phyloP scores from a whole-genome alignment of 2,797 vertebrate genomes.

The Tokudaia muenninki region DNA sequence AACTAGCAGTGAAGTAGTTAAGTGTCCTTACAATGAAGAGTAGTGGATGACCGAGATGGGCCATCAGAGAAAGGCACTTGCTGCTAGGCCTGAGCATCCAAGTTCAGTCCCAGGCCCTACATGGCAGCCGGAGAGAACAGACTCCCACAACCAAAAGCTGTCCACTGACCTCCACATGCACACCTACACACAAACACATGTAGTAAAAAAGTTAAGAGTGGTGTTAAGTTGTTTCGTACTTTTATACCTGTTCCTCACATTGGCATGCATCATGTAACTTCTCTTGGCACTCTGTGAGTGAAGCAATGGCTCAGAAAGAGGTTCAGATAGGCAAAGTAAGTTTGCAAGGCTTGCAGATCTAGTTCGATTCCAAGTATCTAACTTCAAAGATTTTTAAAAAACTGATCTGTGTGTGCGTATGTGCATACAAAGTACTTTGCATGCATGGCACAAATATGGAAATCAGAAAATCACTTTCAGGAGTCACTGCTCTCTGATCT shows the following conservation, averaged over 20 bases:
- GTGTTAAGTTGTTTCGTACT: not conserved
- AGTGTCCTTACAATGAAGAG: not conserved
- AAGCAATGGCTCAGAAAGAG: not conserved
- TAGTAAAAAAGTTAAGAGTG: not conserved
- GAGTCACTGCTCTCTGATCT: not conserved
- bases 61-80: not conserved
- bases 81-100: not conserved
- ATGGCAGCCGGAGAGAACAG: not conserved
- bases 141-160: not conserved
- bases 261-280: not conserved
- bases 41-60: not conserved
- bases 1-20: not conserved
- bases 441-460: not conserved
- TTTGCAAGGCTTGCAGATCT: not conserved
- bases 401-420: not conserved
- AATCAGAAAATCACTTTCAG: not conserved
- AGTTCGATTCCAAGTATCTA: constrained; percentile 40
- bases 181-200: not conserved
- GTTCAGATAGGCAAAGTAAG: not conserved
- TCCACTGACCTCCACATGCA: not conserved
- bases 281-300: not conserved
- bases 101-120: not conserved
- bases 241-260: not conserved
- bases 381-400: not conserved
- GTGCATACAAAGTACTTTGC: not conserved